A percentile compares a stretch with the other conserved stretches of the same genome.
Conservation (phyloP, 2,797 vertebrate genomes). For the Helicolenus hilgendorfi region DNA sequence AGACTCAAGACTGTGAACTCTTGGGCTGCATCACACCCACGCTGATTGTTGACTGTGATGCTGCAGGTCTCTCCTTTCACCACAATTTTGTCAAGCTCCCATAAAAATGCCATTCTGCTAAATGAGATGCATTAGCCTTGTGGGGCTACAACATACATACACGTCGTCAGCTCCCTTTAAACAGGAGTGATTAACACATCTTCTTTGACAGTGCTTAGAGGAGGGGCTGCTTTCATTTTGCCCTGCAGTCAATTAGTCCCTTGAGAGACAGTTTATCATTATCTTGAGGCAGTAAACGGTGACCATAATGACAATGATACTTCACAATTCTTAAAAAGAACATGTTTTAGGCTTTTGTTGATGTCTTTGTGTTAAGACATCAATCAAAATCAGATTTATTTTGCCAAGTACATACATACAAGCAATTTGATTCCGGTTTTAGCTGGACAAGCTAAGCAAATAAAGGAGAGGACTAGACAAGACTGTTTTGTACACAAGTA, state of each 20-base stretch:
- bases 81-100: constrained; percentile 52
- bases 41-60: constrained; percentile 19
- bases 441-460: no score
- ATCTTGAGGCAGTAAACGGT: constrained; percentile 38
- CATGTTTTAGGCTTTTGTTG: neutral
- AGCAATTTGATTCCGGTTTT: no score
- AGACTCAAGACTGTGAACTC: neutral
- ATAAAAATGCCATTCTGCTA: constrained; percentile 71
- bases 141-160: constrained; percentile 29
- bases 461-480: no score
- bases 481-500: no score
- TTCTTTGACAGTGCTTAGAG: constrained; percentile 34
- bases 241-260: constrained; percentile 43
- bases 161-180: constrained; percentile 59
- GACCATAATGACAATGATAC: constrained; percentile 21
- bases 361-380: neutral
- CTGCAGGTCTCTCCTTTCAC: constrained; percentile 28
- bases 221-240: constrained; percentile 48
- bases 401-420: no score
- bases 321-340: constrained; percentile 23
- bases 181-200: constrained; percentile 65
- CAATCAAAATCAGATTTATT: neutral
- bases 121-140: constrained; percentile 71
- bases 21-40: neutral
- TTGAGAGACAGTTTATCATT: constrained; percentile 40